A percentile compares a stretch with the other conserved stretches of the same genome.
Evolutionary conservation across 1,140 invertebrate species (phyloP).

Genomic region (Gryllus bimaculatus): DNA sequence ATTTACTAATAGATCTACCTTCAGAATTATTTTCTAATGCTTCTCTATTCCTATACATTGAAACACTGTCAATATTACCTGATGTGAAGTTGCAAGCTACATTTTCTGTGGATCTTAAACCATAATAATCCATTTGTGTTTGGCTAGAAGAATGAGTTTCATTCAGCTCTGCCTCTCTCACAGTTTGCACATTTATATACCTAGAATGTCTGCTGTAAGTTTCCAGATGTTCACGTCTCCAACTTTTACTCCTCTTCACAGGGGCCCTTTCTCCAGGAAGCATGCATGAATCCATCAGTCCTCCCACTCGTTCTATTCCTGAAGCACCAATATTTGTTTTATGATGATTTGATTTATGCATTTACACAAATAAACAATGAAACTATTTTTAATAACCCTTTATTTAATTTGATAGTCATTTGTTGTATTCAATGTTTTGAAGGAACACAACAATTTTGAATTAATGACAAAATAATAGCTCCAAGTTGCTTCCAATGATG

Average conservation of each 20-base stretch:
- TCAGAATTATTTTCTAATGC: not conserved
- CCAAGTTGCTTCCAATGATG: too few species aligned
- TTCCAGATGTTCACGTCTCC: not conserved
- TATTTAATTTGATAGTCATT: too few species aligned
- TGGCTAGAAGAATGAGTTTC: not conserved
- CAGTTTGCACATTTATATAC: not conserved
- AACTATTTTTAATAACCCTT: not conserved
- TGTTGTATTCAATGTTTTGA: too few species aligned
- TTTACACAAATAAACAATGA: not conserved
- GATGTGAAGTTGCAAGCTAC: not conserved
- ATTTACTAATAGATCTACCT: not conserved
- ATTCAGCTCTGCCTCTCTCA: not conserved
- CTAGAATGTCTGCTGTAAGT: not conserved
- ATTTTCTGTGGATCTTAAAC: not conserved
- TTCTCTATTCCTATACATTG: not conserved
- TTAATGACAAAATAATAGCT: too few species aligned
- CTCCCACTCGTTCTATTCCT: not conserved
- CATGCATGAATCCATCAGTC: not conserved
- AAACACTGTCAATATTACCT: not conserved
- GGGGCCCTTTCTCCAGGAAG: not conserved
- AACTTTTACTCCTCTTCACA: not conserved
- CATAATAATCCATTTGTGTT: not conserved
- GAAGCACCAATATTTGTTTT: not conserved
- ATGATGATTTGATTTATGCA: not conserved
- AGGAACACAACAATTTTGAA: too few species aligned